Evolutionary conservation across 1,140 invertebrate species (phyloP).

Genomic region (Drosophila oshimai): DNA sequence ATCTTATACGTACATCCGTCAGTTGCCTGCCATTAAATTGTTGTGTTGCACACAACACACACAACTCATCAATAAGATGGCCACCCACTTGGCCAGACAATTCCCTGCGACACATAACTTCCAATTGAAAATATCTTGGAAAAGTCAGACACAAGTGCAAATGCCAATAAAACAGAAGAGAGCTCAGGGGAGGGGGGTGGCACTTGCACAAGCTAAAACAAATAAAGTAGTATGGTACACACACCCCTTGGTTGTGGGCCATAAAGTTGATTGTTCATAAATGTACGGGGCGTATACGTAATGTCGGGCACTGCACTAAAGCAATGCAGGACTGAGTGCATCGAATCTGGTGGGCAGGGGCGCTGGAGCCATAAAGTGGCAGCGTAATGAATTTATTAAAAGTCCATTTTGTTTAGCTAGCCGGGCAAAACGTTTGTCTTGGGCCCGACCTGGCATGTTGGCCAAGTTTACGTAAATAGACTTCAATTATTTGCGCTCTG

Average conservation of each 20-base stretch:
- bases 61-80: background rate
- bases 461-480: constrained; percentile 71
- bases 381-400: constrained; percentile 78
- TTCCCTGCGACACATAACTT: constrained; percentile 53
- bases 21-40: constrained; percentile 32
- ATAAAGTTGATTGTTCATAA: constrained; percentile 78
- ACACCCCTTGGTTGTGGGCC: constrained; percentile 17
- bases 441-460: constrained; percentile 54
- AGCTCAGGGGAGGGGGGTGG: background rate
- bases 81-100: constrained; percentile 26
- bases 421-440: constrained; percentile 48
- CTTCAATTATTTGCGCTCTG: constrained; percentile 55
- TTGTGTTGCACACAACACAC: constrained; percentile 25
- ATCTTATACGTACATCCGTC: constrained; percentile 34
- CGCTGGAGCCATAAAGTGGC: constrained; percentile 44
- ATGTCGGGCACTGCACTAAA: constrained; percentile 63
- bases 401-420: constrained; percentile 48
- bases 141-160: constrained; percentile 71
- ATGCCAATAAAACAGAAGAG: constrained; percentile 61
- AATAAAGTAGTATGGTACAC: background rate
- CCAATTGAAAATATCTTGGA: constrained; percentile 71
- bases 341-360: constrained; percentile 1
- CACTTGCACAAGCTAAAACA: constrained; percentile 5
- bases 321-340: constrained; percentile 47
- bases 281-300: constrained; percentile 80